Evolutionary conservation across 2,888 invertebrate species (phyloP).

Genomic region (Troides aeacus): DNA sequence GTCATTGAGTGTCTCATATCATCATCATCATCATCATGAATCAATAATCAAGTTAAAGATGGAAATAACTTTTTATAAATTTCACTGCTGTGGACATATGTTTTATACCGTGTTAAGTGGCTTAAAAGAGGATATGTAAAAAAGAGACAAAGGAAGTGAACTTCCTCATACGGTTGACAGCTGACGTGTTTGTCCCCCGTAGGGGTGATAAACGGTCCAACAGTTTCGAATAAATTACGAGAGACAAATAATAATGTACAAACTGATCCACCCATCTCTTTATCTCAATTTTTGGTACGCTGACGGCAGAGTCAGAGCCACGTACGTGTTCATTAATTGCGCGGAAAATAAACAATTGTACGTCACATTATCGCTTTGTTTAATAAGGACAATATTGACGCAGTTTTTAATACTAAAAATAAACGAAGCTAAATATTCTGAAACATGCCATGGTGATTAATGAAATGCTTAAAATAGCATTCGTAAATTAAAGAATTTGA

Average conservation of each 20-base stretch:
- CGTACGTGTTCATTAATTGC: constrained; percentile 3
- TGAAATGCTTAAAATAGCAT: no score
- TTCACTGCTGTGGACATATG: no score
- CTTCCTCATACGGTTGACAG: constrained; percentile 15
- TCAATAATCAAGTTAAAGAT: no score
- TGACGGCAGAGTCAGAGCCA: constrained; percentile 11
- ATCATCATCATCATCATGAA: no score
- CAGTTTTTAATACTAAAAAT: background rate
- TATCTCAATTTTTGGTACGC: constrained; percentile 17
- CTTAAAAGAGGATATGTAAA: background rate
- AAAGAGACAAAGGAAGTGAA: constrained; percentile 19
- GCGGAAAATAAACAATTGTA: background rate
- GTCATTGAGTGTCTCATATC: no score
- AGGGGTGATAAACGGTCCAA: background rate
- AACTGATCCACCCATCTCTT: constrained; percentile 13
- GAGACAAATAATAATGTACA: background rate
- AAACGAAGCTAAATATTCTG: background rate
- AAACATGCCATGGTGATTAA: no score
- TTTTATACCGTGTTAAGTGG: constrained; percentile 16
- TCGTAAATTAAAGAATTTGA: no score
- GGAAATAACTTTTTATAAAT: no score
- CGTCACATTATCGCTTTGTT: background rate
- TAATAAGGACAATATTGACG: background rate
- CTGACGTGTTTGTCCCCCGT: background rate
- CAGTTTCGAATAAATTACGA: background rate